Evolutionary conservation across 2,113 vertebrate genomes (phyloP).

Genomic region (Onychostoma macrolepis): DNA sequence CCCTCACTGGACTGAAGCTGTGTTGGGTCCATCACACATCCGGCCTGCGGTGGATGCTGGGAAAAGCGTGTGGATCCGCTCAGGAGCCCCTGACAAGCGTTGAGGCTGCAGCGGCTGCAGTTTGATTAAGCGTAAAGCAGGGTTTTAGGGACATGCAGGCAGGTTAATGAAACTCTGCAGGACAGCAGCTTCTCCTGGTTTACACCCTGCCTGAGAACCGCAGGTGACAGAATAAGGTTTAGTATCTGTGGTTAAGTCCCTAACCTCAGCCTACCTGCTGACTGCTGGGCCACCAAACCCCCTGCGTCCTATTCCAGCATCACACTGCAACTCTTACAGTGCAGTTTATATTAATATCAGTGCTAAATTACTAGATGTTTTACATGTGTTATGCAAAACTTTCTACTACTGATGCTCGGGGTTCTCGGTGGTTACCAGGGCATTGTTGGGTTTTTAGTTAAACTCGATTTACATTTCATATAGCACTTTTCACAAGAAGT

Average conservation of each 20-base stretch:
- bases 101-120: slow-evolving; percentile 64
- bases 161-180: slow-evolving; percentile 83
- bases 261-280: slow-evolving; percentile 51
- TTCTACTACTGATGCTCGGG: neutral
- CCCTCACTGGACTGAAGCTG: neutral
- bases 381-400: neutral
- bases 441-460: neutral
- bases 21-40: neutral
- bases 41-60: neutral
- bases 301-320: neutral
- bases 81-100: neutral
- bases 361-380: neutral
- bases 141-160: slow-evolving; percentile 78
- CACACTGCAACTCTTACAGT: neutral
- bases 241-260: slow-evolving; percentile 54
- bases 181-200: slow-evolving; percentile 67
- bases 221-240: slow-evolving; percentile 79
- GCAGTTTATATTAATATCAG: neutral
- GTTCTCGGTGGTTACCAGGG: neutral
- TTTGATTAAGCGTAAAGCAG: slow-evolving; percentile 79
- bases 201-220: slow-evolving; percentile 72
- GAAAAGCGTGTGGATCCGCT: neutral
- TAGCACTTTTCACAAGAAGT: too few relatives aligned
- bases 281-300: slow-evolving; percentile 53
- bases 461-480: too few relatives aligned